phyloP scores from a whole-genome alignment of 2,888 invertebrate genomes.

The Chrysolina oricalcia region DNA sequence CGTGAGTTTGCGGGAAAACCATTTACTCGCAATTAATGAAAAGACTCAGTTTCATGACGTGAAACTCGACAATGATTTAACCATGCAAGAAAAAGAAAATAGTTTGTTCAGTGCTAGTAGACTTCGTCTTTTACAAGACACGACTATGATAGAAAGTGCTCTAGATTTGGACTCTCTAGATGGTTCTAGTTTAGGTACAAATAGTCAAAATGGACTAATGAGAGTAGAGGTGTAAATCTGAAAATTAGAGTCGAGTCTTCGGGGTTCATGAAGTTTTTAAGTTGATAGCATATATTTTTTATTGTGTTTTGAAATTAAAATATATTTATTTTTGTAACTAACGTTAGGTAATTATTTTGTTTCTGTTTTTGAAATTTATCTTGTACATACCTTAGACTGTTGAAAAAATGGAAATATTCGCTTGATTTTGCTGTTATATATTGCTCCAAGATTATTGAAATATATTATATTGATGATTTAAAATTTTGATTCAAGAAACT shows the following conservation, averaged over 20 bases:
- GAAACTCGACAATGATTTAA: slow-evolving; percentile 69
- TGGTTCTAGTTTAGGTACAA: slow-evolving; percentile 80
- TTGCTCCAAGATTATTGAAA: slow-evolving; percentile 43
- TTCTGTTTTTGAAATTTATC: slow-evolving; percentile 32
- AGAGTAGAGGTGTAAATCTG: slow-evolving; percentile 73
- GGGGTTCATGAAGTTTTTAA: slow-evolving; percentile 21
- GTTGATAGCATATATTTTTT: slow-evolving; percentile 27
- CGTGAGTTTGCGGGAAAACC: slow-evolving; percentile 68
- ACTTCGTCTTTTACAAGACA: slow-evolving; percentile 86
- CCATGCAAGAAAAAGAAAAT: slow-evolving; percentile 70
- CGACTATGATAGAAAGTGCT: slow-evolving; percentile 93
- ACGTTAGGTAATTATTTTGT: slow-evolving; percentile 33
- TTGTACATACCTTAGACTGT: slow-evolving; percentile 39
- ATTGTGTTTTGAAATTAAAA: slow-evolving; percentile 34
- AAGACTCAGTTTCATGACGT: slow-evolving; percentile 58
- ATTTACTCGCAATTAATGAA: slow-evolving; percentile 63
- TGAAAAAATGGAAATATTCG: slow-evolving; percentile 33
- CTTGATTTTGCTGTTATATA: slow-evolving; percentile 49
- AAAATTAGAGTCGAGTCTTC: slow-evolving; percentile 41
- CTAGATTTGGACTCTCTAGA: slow-evolving; percentile 91
- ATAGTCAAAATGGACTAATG: slow-evolving; percentile 80
- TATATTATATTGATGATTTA: slow-evolving; percentile 40
- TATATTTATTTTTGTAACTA: slow-evolving; percentile 46
- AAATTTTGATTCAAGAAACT: neutral
- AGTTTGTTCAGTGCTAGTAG: slow-evolving; percentile 77